phyloP scores from a whole-genome alignment of 2,797 vertebrate genomes.

The Falco biarmicus region DNA sequence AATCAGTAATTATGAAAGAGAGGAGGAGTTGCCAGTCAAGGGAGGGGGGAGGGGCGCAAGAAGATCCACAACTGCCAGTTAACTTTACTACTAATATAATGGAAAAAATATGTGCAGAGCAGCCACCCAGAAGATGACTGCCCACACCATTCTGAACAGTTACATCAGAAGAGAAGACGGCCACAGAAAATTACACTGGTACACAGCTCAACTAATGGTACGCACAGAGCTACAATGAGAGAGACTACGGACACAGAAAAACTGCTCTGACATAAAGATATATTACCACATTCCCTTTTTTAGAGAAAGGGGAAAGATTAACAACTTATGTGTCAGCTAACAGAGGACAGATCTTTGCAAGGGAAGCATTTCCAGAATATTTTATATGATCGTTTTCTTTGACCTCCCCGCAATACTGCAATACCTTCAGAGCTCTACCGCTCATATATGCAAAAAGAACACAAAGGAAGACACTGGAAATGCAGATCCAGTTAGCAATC shows the following conservation, averaged over 20 bases:
- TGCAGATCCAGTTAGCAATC: not conserved
- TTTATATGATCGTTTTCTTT: not conserved
- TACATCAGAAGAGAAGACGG: constrained; percentile 28
- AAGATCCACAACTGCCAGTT: constrained; percentile 59
- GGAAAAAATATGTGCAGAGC: constrained; percentile 55
- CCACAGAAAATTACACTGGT: not conserved
- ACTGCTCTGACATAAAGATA: constrained; percentile 11
- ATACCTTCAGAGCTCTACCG: not conserved
- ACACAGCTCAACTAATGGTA: not conserved
- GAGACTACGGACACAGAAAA: not conserved
- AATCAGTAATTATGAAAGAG: constrained; percentile 55
- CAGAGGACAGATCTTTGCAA: not conserved
- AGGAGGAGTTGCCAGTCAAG: constrained; percentile 8
- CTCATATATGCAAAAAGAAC: not conserved
- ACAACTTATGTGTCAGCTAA: not conserved
- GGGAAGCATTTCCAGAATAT: constrained; percentile 2
- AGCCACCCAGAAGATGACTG: constrained; percentile 59
- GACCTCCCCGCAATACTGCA: not conserved
- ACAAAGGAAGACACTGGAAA: not conserved
- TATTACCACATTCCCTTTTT: not conserved
- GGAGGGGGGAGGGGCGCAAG: not conserved
- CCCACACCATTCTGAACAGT: not conserved
- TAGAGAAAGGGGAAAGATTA: not conserved
- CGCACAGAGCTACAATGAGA: not conserved
- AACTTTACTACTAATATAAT: constrained; percentile 62